Evolutionary conservation across 2,888 invertebrate species (phyloP).

Genomic region (Drosophila meridionalis): DNA sequence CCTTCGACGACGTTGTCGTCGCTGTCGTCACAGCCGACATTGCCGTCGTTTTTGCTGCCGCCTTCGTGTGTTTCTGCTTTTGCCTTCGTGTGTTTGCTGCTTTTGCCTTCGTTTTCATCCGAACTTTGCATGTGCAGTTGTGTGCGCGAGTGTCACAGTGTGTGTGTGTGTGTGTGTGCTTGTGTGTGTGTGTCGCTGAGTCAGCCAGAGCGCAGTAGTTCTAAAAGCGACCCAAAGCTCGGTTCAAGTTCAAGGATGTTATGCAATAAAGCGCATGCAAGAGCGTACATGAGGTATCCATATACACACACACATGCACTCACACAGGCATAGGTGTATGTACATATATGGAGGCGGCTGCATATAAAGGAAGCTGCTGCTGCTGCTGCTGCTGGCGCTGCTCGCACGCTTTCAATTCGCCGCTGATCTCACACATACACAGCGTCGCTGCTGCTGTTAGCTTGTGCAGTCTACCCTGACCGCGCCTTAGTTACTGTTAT

Average conservation of each 20-base stretch:
- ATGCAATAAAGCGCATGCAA: slow-evolving; percentile 76
- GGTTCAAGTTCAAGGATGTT: slow-evolving; percentile 85
- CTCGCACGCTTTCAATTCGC: slow-evolving; percentile 34
- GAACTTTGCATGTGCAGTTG: not conserved
- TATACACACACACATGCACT: not conserved
- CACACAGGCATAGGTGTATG: not conserved
- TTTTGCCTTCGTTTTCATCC: slow-evolving; percentile 9
- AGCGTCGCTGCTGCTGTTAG: slow-evolving; percentile 45
- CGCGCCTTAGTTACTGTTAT: slow-evolving; percentile 69
- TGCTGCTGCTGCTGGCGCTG: not conserved
- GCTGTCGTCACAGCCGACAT: not conserved
- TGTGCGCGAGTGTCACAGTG: too few species aligned
- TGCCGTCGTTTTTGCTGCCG: slow-evolving; percentile 9
- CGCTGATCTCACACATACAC: slow-evolving; percentile 44
- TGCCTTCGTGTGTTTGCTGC: not conserved
- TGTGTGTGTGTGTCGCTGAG: slow-evolving; percentile 37
- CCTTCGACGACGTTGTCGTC: slow-evolving; percentile 33
- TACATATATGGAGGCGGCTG: slow-evolving; percentile 14
- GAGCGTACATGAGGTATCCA: slow-evolving; percentile 25
- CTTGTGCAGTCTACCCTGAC: slow-evolving; percentile 75
- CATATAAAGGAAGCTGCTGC: slow-evolving; percentile 51
- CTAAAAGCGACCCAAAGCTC: slow-evolving; percentile 71
- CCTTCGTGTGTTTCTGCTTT: not conserved
- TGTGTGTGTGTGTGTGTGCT: slow-evolving; percentile 4
- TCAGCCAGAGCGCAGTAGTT: slow-evolving; percentile 41